Conservation (phyloP, 2,113 vertebrate genomes). For the Hoplias malabaricus region DNA sequence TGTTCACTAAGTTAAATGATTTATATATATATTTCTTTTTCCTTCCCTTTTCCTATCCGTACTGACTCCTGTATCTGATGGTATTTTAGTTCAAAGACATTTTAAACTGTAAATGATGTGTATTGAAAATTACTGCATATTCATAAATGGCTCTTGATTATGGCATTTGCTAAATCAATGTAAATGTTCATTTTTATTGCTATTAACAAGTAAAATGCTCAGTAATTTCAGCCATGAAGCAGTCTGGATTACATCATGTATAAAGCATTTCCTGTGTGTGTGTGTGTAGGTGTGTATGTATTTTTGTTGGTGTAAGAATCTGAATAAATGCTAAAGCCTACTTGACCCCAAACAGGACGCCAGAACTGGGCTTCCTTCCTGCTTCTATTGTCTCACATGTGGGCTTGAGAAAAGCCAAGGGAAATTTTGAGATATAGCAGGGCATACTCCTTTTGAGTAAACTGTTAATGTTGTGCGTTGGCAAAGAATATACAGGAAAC, state of each 20-base stretch:
- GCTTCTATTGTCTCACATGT: slow-evolving; percentile 54
- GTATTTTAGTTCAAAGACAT: too few relatives aligned
- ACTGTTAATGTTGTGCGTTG: background rate
- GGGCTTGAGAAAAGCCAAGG: background rate
- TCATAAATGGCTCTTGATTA: too few relatives aligned
- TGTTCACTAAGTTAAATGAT: background rate
- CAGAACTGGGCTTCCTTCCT: slow-evolving; percentile 61
- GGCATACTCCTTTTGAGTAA: background rate
- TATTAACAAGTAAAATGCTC: background rate
- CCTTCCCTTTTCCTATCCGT: too few relatives aligned
- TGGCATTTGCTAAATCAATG: too few relatives aligned
- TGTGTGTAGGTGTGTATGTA: background rate
- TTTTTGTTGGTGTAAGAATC: background rate
- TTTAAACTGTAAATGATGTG: too few relatives aligned
- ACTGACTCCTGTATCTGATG: too few relatives aligned
- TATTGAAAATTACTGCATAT: too few relatives aligned
- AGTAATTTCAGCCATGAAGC: background rate
- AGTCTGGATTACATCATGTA: background rate
- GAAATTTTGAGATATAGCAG: slow-evolving; percentile 7
- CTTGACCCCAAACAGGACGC: slow-evolving; percentile 65
- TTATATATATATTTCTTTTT: too few relatives aligned
- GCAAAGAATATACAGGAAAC: background rate
- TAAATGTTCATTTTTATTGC: too few relatives aligned
- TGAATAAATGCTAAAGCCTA: background rate
- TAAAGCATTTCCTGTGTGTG: background rate